A percentile compares a stretch with the other conserved stretches of the same genome.
These are phyloP conservation scores for Tricholaema leucomelas DNA, from an alignment of 2,113 vertebrate species.

Conservation along the genomic window DNA sequence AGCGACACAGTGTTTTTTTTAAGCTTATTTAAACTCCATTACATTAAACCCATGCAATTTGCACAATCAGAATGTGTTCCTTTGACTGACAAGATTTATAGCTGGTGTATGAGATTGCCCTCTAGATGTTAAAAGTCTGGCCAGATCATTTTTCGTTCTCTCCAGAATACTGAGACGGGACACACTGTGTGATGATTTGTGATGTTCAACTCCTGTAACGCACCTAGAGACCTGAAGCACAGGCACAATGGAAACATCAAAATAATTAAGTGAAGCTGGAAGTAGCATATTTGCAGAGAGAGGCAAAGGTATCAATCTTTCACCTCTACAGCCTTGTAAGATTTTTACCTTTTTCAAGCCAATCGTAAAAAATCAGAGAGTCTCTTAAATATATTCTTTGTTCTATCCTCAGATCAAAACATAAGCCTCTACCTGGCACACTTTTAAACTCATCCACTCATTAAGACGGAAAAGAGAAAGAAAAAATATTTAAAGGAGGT, in stretches of 20 bases:
- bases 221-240: not conserved
- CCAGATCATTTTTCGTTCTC: not conserved
- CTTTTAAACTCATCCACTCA: not conserved
- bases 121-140: conserved; percentile 49
- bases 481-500: not conserved
- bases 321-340: not conserved
- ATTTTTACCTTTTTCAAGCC: not conserved
- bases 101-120: conserved; percentile 32
- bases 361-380: not conserved
- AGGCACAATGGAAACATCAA: not conserved
- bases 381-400: not conserved
- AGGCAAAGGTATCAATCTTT: not conserved
- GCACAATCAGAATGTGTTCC: conserved; percentile 9
- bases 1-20: not conserved
- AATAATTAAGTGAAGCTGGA: not conserved
- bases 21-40: not conserved
- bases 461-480: not conserved
- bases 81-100: conserved; percentile 6
- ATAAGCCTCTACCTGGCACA: not conserved
- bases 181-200: not conserved
- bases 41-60: not conserved
- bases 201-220: not conserved
- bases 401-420: not conserved
- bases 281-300: not conserved
- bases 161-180: not conserved